Base-by-base conservation (phyloP, 2,113 vertebrate genomes). In the Platycercus adscitus region DNA sequence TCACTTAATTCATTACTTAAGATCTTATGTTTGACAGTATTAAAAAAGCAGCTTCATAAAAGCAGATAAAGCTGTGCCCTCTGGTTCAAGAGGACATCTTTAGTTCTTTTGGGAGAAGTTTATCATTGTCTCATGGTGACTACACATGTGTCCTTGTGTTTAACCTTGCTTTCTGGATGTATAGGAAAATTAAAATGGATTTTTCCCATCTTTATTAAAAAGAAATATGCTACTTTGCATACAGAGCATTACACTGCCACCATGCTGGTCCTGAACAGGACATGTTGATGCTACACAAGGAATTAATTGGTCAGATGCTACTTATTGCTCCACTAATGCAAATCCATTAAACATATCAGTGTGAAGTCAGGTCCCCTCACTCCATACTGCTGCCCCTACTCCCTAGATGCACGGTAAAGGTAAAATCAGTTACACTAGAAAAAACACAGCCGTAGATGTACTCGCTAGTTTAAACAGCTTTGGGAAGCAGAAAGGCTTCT, bases 21-120 rank as follows among this genome's bases (percentile, higher is more conserved):
- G 83, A 93, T 88, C 93, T 91, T 84, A 81, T 91, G 90, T 94
- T 78, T 89, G 53, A 84, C 33, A 61, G 53, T 43, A 33, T n/a
- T 46, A 24, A 10, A 65, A 76, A 28, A 41, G 18, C 56, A 85
- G 63, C 66, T 73, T 61, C 66, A 17, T 31, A 55, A 33, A 55
- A 88, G 71, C 83, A 68, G n/a, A 29, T 53, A 41, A 72, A 75
- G 43, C 49, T 5, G 6, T 68, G 39, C 13, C 19, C 26, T 39
- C 46, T 35, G 43, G 58, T 89, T 63, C 50, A 60, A 43, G 63
- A 71, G 50, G 77, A 43, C 46, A 71, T 58, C 23, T 75, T 55
- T 41, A 46, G 5, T 29, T 63, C 85, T 17, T 44, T 5, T 13
- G 66, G 23, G 39, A 90, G 65, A 33, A 33, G 60, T 77, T 75